These are phyloP conservation scores for Apoda limacodes DNA, from an alignment of 2,888 invertebrate genomes.

Conservation along the genomic window DNA sequence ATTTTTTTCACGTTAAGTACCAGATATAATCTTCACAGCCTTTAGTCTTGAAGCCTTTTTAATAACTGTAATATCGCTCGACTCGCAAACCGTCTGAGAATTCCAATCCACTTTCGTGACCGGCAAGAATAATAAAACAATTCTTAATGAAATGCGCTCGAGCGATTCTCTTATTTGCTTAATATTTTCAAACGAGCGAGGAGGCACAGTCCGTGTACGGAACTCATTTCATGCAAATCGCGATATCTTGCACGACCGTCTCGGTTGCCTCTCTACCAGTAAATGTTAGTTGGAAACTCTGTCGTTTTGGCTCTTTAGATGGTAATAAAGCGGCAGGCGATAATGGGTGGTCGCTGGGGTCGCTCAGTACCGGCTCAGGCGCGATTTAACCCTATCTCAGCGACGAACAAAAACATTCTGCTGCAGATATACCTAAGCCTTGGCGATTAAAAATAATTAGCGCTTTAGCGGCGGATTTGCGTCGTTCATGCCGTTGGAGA, in stretches of 20 bases:
- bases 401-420: conserved; percentile 25
- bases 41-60: too few species aligned
- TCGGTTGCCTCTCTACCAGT: too few species aligned
- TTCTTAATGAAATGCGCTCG: conserved; percentile 29
- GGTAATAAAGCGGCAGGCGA: conserved; percentile 34
- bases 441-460: conserved; percentile 53
- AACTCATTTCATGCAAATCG: conserved; percentile 48
- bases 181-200: conserved; percentile 21
- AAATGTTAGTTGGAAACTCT: conserved; percentile 26
- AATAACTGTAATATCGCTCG: conserved; percentile 27
- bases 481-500: conserved; percentile 19
- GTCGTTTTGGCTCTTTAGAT: conserved; percentile 32
- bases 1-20: too few species aligned
- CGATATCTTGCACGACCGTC: conserved; percentile 27
- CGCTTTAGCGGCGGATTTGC: conserved; percentile 33
- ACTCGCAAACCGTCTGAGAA: conserved; percentile 22
- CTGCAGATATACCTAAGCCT: conserved; percentile 30
- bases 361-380: conserved; percentile 22
- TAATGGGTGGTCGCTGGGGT: conserved; percentile 27
- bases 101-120: conserved; percentile 22
- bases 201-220: conserved; percentile 25
- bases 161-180: conserved; percentile 27
- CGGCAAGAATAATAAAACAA: conserved; percentile 30
- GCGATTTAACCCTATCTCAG: conserved; percentile 20
- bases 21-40: conserved; percentile 27